phyloP scores from a whole-genome alignment of 2,888 invertebrate genomes.

The Xylophagus ater region DNA sequence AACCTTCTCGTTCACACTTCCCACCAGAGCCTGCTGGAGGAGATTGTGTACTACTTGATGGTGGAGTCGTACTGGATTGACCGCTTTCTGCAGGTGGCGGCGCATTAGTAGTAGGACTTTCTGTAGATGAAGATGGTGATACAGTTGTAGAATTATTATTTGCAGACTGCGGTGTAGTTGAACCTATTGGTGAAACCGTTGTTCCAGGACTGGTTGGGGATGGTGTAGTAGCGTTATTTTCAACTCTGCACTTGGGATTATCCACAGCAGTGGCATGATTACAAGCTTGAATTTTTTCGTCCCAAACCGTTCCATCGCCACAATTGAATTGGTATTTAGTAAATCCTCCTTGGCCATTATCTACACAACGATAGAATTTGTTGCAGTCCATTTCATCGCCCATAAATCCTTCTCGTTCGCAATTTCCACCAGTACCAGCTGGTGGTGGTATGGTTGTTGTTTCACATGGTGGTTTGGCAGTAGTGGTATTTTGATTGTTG shows the following conservation, averaged over 20 bases:
- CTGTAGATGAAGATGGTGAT: slow-evolving; percentile 3
- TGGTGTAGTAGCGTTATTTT: slow-evolving; percentile 3
- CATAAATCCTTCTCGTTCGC: slow-evolving; percentile 37
- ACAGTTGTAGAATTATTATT: slow-evolving; percentile 2
- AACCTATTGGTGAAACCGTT: slow-evolving; percentile 11
- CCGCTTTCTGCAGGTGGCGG: neutral
- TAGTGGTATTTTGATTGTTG: slow-evolving; percentile 4
- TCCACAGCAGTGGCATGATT: slow-evolving; percentile 31
- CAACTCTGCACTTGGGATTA: slow-evolving; percentile 24
- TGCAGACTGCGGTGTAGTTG: slow-evolving; percentile 9
- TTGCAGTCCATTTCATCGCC: slow-evolving; percentile 42
- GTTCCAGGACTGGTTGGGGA: slow-evolving; percentile 17
- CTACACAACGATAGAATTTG: slow-evolving; percentile 48
- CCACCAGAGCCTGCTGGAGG: neutral
- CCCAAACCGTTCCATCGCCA: slow-evolving; percentile 48
- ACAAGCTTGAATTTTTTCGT: slow-evolving; percentile 45
- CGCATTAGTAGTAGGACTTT: neutral
- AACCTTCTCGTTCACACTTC: slow-evolving; percentile 36
- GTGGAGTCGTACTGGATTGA: slow-evolving; percentile 15
- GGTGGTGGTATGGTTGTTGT: slow-evolving; percentile 9
- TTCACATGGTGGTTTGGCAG: neutral
- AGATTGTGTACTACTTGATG: too few species aligned
- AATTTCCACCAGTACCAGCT: slow-evolving; percentile 19
- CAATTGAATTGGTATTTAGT: slow-evolving; percentile 44
- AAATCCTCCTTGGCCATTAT: slow-evolving; percentile 37